Conservation (phyloP, 30 jellyfish, hydroid and myxozoan species). For the Nemopilema nomurai region DNA sequence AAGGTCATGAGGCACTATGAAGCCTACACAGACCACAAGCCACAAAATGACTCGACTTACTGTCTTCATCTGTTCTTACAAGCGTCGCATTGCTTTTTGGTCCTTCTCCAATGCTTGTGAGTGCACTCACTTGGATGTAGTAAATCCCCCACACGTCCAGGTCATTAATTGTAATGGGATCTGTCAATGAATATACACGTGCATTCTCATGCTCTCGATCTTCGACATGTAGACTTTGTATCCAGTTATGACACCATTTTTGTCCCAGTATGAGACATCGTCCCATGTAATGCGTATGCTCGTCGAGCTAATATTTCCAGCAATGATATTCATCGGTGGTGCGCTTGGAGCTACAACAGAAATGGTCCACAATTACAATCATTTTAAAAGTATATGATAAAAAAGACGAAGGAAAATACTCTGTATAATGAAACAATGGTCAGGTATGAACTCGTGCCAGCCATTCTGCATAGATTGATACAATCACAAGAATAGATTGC, state of each 20-base stretch:
- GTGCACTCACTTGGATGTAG: background rate
- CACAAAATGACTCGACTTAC: conserved; percentile 13
- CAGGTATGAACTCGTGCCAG: too few relatives aligned
- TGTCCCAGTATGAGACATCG: conserved; percentile 12
- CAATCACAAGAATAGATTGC: too few relatives aligned
- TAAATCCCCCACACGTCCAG: background rate
- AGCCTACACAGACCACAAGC: too few relatives aligned
- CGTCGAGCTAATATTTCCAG: background rate
- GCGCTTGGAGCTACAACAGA: conserved; percentile 19
- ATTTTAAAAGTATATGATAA: too few relatives aligned
- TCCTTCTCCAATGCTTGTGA: conserved; percentile 6
- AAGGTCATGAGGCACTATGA: too few relatives aligned
- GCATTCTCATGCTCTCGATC: background rate
- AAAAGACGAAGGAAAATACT: too few relatives aligned
- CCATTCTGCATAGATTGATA: too few relatives aligned
- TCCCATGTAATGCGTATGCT: conserved; percentile 7
- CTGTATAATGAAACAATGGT: too few relatives aligned
- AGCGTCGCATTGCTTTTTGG: background rate
- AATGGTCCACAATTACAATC: too few relatives aligned
- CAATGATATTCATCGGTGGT: background rate
- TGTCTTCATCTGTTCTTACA: conserved; percentile 25
- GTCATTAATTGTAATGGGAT: background rate
- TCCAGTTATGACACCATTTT: background rate
- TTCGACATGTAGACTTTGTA: background rate
- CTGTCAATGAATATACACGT: background rate